Evolutionary conservation across 2,113 vertebrate genomes (phyloP).

Genomic region (Nothobranchius furzeri): DNA sequence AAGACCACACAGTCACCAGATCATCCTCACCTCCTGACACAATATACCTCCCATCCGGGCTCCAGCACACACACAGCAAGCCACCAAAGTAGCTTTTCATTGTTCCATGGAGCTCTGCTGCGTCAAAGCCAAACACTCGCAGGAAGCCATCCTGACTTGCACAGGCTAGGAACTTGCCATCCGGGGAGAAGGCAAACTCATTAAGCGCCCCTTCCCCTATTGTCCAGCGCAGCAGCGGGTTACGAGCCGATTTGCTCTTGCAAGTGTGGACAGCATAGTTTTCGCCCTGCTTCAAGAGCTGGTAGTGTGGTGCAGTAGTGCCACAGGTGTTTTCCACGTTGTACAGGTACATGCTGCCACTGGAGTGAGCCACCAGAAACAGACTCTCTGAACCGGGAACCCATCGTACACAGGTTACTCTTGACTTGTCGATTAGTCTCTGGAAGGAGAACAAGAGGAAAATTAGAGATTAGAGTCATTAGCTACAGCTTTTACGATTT

Average conservation of each 20-base stretch:
- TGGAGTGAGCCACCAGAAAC: slow-evolving; percentile 97
- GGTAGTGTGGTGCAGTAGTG: slow-evolving; percentile 95
- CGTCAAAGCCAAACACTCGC: slow-evolving; percentile 95
- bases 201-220: slow-evolving; percentile 97
- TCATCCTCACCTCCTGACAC: slow-evolving; percentile 98
- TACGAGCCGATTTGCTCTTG: slow-evolving; percentile 98
- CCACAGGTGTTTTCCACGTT: slow-evolving; percentile 98
- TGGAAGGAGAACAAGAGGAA: slow-evolving; percentile 67
- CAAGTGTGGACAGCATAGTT: slow-evolving; percentile 96
- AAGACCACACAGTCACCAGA: slow-evolving; percentile 98
- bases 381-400: slow-evolving; percentile 98
- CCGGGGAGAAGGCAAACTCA: slow-evolving; percentile 97
- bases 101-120: slow-evolving; percentile 93
- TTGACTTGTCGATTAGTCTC: slow-evolving; percentile 99
- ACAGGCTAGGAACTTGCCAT: slow-evolving; percentile 95
- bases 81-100: slow-evolving; percentile 99
- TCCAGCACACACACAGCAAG: slow-evolving; percentile 98
- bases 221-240: slow-evolving; percentile 97
- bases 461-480: not conserved
- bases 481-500: too few relatives aligned
- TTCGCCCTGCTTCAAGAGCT: slow-evolving; percentile 97
- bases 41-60: slow-evolving; percentile 95
- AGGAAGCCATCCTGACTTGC: slow-evolving; percentile 98
- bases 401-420: slow-evolving; percentile 98
- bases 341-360: slow-evolving; percentile 97